Base-by-base conservation (phyloP, 2,113 vertebrate species). In the Passer montanus region DNA sequence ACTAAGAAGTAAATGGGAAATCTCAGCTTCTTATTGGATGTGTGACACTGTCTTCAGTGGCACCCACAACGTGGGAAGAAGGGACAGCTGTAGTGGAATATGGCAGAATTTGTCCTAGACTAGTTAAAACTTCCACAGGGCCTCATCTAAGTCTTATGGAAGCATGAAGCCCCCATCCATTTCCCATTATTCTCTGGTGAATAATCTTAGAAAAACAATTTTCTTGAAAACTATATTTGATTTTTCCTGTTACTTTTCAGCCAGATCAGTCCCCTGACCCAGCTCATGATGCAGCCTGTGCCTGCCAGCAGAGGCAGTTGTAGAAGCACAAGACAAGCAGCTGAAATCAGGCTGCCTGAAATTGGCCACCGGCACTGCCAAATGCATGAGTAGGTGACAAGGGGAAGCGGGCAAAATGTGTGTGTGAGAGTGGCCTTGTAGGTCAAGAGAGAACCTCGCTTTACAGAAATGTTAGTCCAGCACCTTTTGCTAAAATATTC, bases 401-500 rank as follows among this genome's bases (percentile, higher is more conserved):
- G 63, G 82, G 5, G 35, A 83, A 67, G 62, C 11, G 27, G 47
- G 41, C 26, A 90, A 93, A 90, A 80, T 33, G 37, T 23, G 9
- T 12, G 28, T 73, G 58, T 44, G 37, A 66, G n/a, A 69, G 41
- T 2, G 2, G 82, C 68, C 78, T 76, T 79, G 58, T 76, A 84
- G 66, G 93, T 96, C 84, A 79, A 83, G 67, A 87, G 55, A 91
- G 55, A 85, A 27, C n/a, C 35, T 94, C 50, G 43, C 13, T 85
- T 85, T 80, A 50, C 30, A 85, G 59, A 85, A 80, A 70, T 44
- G 82, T 85, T 85, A 80, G 47, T 90, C 90, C 59, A 94, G 63
- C 72, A 95, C 75, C 82, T 91, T 95, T 77, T 50, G 79, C 72
- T 80, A 55, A 94, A 95, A 86, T 39, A 67, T 63, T 63, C 59